Conservation (phyloP, 2,797 vertebrate genomes). For the Allobates femoralis region DNA sequence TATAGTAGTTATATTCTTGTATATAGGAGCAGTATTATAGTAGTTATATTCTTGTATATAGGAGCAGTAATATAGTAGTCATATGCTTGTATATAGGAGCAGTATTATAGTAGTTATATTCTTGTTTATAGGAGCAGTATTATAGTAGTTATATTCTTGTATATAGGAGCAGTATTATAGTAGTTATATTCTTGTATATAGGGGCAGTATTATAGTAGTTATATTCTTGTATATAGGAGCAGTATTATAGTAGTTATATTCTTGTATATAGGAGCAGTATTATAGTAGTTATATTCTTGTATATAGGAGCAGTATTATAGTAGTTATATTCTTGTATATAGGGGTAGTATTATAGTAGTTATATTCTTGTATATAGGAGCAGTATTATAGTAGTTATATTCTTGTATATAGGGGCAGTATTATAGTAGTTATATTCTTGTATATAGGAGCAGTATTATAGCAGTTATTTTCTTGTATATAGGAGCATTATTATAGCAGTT, state of each 20-base stretch:
- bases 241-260: neutral
- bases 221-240: conserved; percentile 1
- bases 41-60: no score
- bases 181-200: neutral
- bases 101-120: conserved; percentile 8
- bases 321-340: no score
- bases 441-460: conserved; percentile 17
- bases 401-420: neutral
- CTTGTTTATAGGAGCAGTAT: neutral
- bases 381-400: neutral
- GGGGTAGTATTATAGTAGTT: no score
- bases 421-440: no score
- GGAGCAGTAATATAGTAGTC: no score
- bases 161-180: neutral
- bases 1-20: no score
- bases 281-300: conserved; percentile 7
- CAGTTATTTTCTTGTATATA: conserved; percentile 3
- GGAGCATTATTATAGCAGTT: neutral
- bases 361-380: neutral
- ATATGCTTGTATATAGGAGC: neutral
- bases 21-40: no score
- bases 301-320: no score
- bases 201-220: neutral
- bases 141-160: neutral
- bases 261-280: neutral